Evolutionary conservation across 2,888 invertebrate genomes (phyloP), one percentile per base, ranked within the genome.

Genomic region (Kuschelorhynchus macadamiae): DNA sequence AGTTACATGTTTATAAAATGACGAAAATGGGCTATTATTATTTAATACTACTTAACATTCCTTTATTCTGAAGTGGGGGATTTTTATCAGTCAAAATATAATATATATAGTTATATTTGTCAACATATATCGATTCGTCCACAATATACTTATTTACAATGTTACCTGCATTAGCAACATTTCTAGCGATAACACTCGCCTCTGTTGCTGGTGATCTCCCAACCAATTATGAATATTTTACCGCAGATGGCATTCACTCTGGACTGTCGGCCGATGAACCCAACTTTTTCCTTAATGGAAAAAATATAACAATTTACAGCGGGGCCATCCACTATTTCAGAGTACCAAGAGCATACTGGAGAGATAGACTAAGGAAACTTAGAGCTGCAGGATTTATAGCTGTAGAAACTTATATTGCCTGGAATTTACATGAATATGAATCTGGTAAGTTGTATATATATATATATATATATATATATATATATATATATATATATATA

Each of bases 361-460:
- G 90, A 46, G 91, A 94, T 67, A 88, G 94, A 61, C 83, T 96
- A 67, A 85, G 87, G 53, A 93, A 93, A 80, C 84, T 94, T 75
- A 87, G 91, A 77, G 92, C 92, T 1, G 93, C 93, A 25, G 98
- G 97, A 1, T 86, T 97, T 4, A 96, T 97, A 83, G 88, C 94
- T 0, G 89, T 97, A 0, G 90, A 94, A 71, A 95, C 94, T 12
- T 82, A 97, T 80, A 90, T 96, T 0, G 93, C 95, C 80, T 92
- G 97, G 97, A 95, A 93, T 73, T 85, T 90, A 59, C 97, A 97
- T 81, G 94, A 97, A 83, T 91, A 93, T 0, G 86, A 88, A 69
- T 89, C 90, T 61, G 89, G 89, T 72, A 87, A 93, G 39, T 92
- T n/a, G n/a, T n/a, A n/a, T n/a, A n/a, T n/a, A n/a, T n/a, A n/a